Evolutionary conservation across 2,888 invertebrate genomes (phyloP).

Genomic region (Stomorhina lunata): DNA sequence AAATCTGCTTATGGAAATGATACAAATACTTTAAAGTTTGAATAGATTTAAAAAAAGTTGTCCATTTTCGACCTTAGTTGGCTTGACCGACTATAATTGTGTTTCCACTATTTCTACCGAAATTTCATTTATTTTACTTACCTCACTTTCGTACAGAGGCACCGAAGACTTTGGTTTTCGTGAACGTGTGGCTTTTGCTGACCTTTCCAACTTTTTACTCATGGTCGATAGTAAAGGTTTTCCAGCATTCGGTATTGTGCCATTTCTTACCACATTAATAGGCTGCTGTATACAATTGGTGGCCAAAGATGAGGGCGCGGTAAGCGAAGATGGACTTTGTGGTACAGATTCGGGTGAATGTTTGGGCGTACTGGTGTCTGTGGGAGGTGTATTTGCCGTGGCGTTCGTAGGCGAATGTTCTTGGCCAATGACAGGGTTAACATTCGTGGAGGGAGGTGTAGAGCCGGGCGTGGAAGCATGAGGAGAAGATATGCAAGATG

Average conservation of each 20-base stretch:
- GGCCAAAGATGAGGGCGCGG: slow-evolving; percentile 10
- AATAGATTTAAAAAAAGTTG: too few relatives aligned
- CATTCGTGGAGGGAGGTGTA: slow-evolving; percentile 38
- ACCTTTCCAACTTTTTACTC: slow-evolving; percentile 76
- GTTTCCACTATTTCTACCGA: background rate
- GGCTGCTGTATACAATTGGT: slow-evolving; percentile 64
- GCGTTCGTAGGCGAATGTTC: slow-evolving; percentile 36
- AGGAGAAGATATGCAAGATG: slow-evolving; percentile 47
- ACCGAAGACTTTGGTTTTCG: slow-evolving; percentile 80
- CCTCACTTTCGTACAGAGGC: slow-evolving; percentile 83
- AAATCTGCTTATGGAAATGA: too few relatives aligned
- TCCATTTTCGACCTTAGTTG: too few relatives aligned
- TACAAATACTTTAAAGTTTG: too few relatives aligned
- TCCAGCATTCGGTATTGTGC: slow-evolving; percentile 78
- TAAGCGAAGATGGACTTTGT: slow-evolving; percentile 39
- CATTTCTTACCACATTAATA: slow-evolving; percentile 74
- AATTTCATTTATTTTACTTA: too few relatives aligned
- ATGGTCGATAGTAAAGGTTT: slow-evolving; percentile 77
- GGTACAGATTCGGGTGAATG: slow-evolving; percentile 29
- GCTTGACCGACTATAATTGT: too few relatives aligned
- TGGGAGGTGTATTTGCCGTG: slow-evolving; percentile 31
- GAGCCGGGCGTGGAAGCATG: slow-evolving; percentile 55
- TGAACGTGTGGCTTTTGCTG: slow-evolving; percentile 74
- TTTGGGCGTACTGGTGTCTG: slow-evolving; percentile 47
- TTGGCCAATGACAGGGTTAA: background rate